Evolutionary conservation across 2,797 vertebrate genomes (phyloP), one percentile per base, ranked within the genome.

Genomic region (Acanthornis magna): DNA sequence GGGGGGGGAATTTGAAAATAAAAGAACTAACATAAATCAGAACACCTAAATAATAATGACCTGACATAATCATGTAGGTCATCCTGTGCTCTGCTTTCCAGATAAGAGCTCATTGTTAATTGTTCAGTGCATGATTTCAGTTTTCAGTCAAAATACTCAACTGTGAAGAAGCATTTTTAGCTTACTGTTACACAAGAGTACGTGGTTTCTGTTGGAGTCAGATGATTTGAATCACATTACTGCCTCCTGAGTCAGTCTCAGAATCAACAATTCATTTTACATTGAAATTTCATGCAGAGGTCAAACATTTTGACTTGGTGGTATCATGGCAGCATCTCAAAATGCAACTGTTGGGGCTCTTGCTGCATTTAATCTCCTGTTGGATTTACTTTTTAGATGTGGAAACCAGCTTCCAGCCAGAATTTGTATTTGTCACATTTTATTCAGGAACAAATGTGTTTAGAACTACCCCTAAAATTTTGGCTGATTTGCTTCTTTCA

Each of bases 41-140:
- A 85, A 40, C 53, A 75, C 34, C 36, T 60, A 91, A 70, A 72
- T 47, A 53, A 77, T 93, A 88, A 81, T 54, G 57, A 82, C 66
- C 68, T 72, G 78, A 57, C n/a, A 40, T 85, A 71, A 66, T 79
- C 38, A 66, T 84, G 82, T 67, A 54, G 57, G 83, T 93, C 72
- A 62, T 88, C 57, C 73, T 86, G 88, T 75, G 74, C 58, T 88
- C 76, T 92, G 53, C 72, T 88, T 75, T 94, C 75, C 72, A 91
- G 87, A 66, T 67, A 34, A 62, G 42, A 88, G 62, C 51, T 95
- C 90, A n/a, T 26, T 3, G 25, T 89, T 94, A 76, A 84, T 95
- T 96, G 78, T 93, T 79, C 92, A 68, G 53, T 23, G 22, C 58
- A 73, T 20, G 15, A 38, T 95, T 95, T 89, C 10, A 4, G 70